phyloP scores from a whole-genome alignment of 92 coral and sea anemone species.

The Phymanthus crucifer region DNA sequence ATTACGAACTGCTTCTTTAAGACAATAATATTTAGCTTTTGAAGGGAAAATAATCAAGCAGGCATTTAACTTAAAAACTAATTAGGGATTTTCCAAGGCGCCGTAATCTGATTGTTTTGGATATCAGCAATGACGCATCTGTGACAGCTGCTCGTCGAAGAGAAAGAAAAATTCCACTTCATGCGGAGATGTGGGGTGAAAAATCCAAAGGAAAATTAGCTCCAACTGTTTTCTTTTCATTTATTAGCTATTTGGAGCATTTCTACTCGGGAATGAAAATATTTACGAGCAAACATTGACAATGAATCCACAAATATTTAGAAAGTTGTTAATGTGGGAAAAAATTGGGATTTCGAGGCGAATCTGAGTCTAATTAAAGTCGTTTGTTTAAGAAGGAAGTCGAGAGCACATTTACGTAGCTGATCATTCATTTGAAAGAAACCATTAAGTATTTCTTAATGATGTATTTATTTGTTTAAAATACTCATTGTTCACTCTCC shows the following conservation, averaged over 20 bases:
- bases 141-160: conserved; percentile 17
- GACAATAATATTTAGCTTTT: conserved; percentile 46
- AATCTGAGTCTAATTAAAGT: neutral
- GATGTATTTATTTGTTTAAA: conserved; percentile 6
- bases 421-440: neutral
- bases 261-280: neutral
- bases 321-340: neutral
- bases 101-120: conserved; percentile 40
- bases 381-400: conserved; percentile 15
- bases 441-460: conserved; percentile 2
- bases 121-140: conserved; percentile 37
- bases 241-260: neutral
- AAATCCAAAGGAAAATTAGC: neutral
- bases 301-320: neutral
- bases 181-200: neutral
- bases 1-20: conserved; percentile 39
- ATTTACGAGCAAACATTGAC: neutral
- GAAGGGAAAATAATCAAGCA: conserved; percentile 30
- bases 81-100: conserved; percentile 47
- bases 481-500: neutral
- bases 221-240: neutral
- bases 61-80: conserved; percentile 45
- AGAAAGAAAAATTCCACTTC: neutral
- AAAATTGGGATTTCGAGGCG: neutral
- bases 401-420: neutral